Conservation (phyloP, 2,888 invertebrate species). For the Apamea epomidion region DNA sequence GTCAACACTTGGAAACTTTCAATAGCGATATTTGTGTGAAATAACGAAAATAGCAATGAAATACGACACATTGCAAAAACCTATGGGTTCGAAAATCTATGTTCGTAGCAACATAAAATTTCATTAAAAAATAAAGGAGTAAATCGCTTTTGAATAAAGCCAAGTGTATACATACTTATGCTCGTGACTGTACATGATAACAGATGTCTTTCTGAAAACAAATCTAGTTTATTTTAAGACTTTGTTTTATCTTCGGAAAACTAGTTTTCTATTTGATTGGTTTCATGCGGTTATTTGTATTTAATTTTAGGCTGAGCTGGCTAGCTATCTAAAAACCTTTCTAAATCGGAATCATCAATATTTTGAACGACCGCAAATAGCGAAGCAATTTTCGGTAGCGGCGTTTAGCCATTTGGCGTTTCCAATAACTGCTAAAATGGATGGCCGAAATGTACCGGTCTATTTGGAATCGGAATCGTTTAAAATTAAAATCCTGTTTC, state of each 20-base stretch:
- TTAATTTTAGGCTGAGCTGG: conserved; percentile 3
- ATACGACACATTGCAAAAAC: too few relatives aligned
- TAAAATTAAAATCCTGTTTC: neutral
- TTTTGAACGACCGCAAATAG: conserved; percentile 11
- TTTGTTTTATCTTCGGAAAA: neutral
- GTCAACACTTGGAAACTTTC: too few relatives aligned
- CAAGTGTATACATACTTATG: too few relatives aligned
- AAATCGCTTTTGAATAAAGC: too few relatives aligned
- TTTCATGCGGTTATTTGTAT: neutral
- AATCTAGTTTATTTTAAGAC: conserved; percentile 39
- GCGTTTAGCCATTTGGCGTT: conserved; percentile 8
- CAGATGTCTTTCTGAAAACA: conserved; percentile 42
- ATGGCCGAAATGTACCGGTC: too few relatives aligned
- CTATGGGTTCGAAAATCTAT: too few relatives aligned
- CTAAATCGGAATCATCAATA: neutral
- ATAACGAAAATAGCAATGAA: too few relatives aligned
- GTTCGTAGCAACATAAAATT: too few relatives aligned
- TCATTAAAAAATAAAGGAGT: too few relatives aligned
- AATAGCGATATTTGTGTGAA: too few relatives aligned
- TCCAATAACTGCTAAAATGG: conserved; percentile 22
- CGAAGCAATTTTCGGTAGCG: neutral
- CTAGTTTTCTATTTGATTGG: neutral
- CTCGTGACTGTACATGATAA: neutral
- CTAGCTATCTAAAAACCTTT: neutral
- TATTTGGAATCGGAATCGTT: conserved; percentile 12